Percentiles rank a stretch among this genome's conserved stretches.
phyloP scores from a whole-genome alignment of 2,113 vertebrate genomes.

The Plotosus lineatus region DNA sequence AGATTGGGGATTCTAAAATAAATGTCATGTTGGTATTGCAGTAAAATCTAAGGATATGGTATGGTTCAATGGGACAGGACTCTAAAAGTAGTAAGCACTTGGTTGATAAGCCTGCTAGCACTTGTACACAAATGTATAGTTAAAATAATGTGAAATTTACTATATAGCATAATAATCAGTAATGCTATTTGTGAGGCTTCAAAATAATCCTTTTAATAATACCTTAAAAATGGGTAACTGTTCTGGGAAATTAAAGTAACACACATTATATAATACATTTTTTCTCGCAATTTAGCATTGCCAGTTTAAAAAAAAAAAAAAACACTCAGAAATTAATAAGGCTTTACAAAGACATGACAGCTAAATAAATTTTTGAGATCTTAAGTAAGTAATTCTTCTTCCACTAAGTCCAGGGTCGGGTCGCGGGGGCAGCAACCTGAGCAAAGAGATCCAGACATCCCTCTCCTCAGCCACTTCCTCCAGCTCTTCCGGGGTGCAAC shows the following conservation, averaged over 20 bases:
- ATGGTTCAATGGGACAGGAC: not conserved
- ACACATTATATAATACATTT: not conserved
- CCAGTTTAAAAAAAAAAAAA: not conserved
- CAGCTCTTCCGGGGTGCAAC: too few species aligned
- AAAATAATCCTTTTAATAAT: not conserved
- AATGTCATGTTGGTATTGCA: not conserved
- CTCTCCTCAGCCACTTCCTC: too few species aligned
- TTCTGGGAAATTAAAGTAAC: not conserved
- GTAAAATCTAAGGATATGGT: not conserved
- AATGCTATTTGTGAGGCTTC: not conserved
- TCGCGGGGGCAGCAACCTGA: too few species aligned
- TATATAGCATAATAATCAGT: not conserved
- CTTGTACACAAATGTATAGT: not conserved
- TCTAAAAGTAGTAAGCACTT: not conserved
- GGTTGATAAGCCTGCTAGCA: not conserved
- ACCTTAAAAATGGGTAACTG: not conserved
- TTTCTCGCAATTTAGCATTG: not conserved
- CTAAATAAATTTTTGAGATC: not conserved
- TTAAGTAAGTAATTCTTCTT: not conserved
- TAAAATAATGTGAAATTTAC: not conserved
- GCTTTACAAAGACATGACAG: not conserved
- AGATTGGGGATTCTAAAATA: conserved; percentile 11
- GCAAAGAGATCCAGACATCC: too few species aligned
- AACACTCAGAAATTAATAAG: not conserved
- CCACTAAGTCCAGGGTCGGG: too few species aligned